Base-by-base conservation (phyloP, 2,888 invertebrate genomes). In the Mythimna albipuncta region DNA sequence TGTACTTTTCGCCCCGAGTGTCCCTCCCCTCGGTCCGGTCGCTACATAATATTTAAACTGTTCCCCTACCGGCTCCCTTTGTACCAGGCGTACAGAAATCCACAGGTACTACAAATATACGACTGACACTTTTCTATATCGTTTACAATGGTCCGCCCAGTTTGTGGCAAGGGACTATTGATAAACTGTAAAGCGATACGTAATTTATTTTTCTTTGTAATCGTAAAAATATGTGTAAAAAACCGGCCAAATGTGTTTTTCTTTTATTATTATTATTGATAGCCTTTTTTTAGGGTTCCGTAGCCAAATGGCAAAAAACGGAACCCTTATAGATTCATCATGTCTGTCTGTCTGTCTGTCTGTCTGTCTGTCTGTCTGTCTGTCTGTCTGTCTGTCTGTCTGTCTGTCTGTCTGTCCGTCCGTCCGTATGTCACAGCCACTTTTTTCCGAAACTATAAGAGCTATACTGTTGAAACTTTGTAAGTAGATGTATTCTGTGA, bases 41-140 rank as follows among this genome's bases (percentile, higher is more conserved):
- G 58, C 59, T 71, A 59, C 71, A 65, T 73, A 75, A 83, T 86
- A 83, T 83, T 85, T 85, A 81, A 83, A 86, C 79, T 69, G 68
- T 77, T 74, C 74, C 76, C 79, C 76, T 55, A 52, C 65, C 50
- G n/a, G 58, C 62, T 74, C 85, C 81, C 81, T 77, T 64, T 75
- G 64, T 81, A 74, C 84, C 69, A 70, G 68, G 77, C 44, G 64
- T 50, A 44, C 69, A 83, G 71, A 55, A 79, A 74, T 65, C 65
- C 67, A 47, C 75, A 83, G 83, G 80, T 79, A 79, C 55, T 58
- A 58, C 63, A 82, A 69, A 80, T 77, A 77, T 58, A 72, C 66
- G 65, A 35, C 38, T 59, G 72, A 79, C 80, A 82, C 66, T 72
- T 77, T 58, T 44, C 61, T 58, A 50, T 73, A 67, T 67, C 32